Evolutionary conservation across 1,140 invertebrate genomes (phyloP), one percentile per base, ranked within the genome.

Genomic region (Platorchestia sp.): DNA sequence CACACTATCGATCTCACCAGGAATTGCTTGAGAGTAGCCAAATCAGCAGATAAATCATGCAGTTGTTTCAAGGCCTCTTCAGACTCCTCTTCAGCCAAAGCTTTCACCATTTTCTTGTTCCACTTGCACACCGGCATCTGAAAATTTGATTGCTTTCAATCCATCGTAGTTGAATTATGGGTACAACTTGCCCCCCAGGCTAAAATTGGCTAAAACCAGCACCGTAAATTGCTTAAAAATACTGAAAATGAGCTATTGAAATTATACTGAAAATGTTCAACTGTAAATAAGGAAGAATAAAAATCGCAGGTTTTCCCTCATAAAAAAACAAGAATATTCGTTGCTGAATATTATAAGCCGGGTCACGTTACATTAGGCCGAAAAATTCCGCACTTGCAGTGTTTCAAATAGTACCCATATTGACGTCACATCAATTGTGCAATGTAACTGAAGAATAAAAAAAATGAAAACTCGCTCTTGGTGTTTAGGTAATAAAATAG

Each of bases 11-110:
- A 42, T 47, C 95, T 45, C 45, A 95, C 95, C 75, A 93, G 44
- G 0, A 93, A 36, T 43, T 47, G 91, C 45, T 93, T 97, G 3
- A 97, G 97, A n/a, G 42, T 44, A 10, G 86, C 40, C 22, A 87
- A 53, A 87, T 45, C 44, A 10, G 75, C 41, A 14, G 95, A 95
- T 19, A 86, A 75, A 86, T 51, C 75, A 43, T 91, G 51, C 44
- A 95, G 3, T 41, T 75, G 87, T 7, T 89, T 16, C 51, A 75
- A 89, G 16, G 53, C 40, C 14, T 90, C 86, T 27, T 87, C 42
- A 3, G 95, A 45, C 42, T 95, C 47, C 7, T 87, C 47, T 36
- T 44, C 91, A 47, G 43, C 36, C 43, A 93, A 44, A 1, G 40
- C 43, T 47, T 93, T 40, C 36, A 16, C 91, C 19, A 93, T 44